Evolutionary conservation across 1,140 invertebrate genomes (phyloP).

Genomic region (Trichomalopsis sarcophagae): DNA sequence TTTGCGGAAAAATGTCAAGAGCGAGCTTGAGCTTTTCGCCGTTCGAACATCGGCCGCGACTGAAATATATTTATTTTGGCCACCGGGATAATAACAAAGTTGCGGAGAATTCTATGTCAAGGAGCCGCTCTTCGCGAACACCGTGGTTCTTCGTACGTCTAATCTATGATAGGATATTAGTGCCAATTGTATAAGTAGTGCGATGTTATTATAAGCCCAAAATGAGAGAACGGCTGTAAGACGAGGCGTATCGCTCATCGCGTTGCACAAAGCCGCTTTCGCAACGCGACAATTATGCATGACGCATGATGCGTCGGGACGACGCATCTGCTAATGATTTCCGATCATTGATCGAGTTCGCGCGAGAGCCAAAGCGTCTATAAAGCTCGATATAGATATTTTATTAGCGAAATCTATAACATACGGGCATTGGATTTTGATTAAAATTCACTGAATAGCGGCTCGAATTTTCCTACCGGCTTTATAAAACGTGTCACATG

Average conservation of each 20-base stretch:
- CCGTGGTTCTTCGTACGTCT: too few species aligned
- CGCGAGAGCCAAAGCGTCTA: too few species aligned
- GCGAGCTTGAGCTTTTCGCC: neutral
- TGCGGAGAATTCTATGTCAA: neutral
- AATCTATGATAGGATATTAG: neutral
- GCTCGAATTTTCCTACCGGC: neutral
- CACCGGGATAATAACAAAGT: neutral
- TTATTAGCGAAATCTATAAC: neutral
- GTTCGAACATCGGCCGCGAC: neutral
- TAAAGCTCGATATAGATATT: neutral
- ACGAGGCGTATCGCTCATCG: neutral
- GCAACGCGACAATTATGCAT: too few species aligned
- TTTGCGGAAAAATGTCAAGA: slow-evolving; percentile 15
- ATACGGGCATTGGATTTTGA: neutral
- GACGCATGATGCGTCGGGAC: too few species aligned
- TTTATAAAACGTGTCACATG: neutral
- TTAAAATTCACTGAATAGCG: neutral
- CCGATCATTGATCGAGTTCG: too few species aligned
- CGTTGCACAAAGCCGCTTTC: too few species aligned
- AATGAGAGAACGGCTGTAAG: neutral
- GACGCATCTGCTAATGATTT: too few species aligned
- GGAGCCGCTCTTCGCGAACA: neutral
- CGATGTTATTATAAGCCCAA: neutral
- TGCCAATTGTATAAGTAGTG: neutral
- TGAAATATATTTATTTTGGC: slow-evolving; percentile 38